Base-by-base conservation (phyloP, 53 echinoderm and acorn worm species). In the Echinarachnius parma region DNA sequence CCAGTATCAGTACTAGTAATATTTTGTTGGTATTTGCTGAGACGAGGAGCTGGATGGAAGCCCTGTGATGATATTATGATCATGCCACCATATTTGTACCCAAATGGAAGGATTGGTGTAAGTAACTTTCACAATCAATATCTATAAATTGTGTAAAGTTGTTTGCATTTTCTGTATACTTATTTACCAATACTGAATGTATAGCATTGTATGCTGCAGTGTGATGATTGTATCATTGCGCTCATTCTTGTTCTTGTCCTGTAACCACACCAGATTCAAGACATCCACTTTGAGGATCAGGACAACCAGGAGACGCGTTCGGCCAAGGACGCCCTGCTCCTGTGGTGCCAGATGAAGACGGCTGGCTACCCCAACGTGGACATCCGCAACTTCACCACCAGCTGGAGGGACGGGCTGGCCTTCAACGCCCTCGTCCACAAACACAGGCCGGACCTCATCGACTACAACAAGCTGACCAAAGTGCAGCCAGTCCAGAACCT, bases 331-430 rank as follows among this genome's bases (percentile, higher is more conserved):
- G 90, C 91, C 82, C 84, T 91, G 46, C 75, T 90, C 59, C 90
- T 90, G 5, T 90, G 96, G 90, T 95, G 96, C 85, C 96, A 95
- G 87, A 95, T 95, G 96, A 95, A 95, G 85, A 95, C 96, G 21
- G 90, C 96, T 44, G 96, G 91, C 69, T 95, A 95, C 46, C 70
- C 75, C 75, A 95, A 95, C 45, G 88, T 95, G 48, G 89, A 95
- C 90, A 91, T 95, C 53, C 96, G 91, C 66, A 95, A 95, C 87
- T 95, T 91, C 90, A 94, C 96, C 62, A 95, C 81, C 67, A 87
- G 87, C 76, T 95, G 96, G 96, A 62, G 90, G 48, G 96, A 95
- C 78, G 96, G 96, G 26, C 85, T 95, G 28, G 96, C 96, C 62
- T 95, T 95, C 85, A 95, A 95, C 48, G 96, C 96, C 44, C 87